Base-by-base conservation (phyloP, 2,888 invertebrate species). In the Leuctra nigra region DNA sequence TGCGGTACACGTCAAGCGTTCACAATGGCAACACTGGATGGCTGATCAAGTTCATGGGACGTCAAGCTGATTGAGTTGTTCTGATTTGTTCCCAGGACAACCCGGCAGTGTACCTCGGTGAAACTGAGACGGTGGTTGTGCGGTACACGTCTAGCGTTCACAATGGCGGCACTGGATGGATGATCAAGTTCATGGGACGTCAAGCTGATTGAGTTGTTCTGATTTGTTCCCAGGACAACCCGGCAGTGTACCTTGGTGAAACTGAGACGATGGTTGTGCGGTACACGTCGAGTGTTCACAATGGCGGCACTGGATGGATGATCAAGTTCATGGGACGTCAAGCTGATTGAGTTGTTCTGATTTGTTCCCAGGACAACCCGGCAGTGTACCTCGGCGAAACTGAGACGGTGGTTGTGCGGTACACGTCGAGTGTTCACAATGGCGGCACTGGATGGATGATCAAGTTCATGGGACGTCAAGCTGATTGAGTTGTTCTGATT, bases 11-110 rank as follows among this genome's bases (percentile, higher is more conserved):
- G 39, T 84, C 86, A 25, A 80, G 80, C 11, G 71, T 77, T 48
- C 84, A 85, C 63, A 88, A 86, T 65, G 79, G 80, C 22, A 89
- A 88, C 7, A 77, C 78, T 1, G 90, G 90, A 20, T 90, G 87
- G 84, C 66, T 75, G 2, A 76, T 77, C 35, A 55, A 62, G 4
- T 79, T 77, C 60, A 61, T 64, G 48, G 69, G 64, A 14, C 58
- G 58, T 2, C 47, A n/a, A n/a, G n/a, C n/a, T n/a, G n/a, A n/a
- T n/a, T n/a, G n/a, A n/a, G n/a, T n/a, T n/a, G n/a, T n/a, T n/a
- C n/a, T n/a, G n/a, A n/a, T n/a, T n/a, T n/a, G n/a, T n/a, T 67
- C 68, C 1, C 70, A 84, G 72, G 77, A 77, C 58, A 67, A 61
- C 1, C 86, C 87, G 0, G 78, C 77, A 0, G 68, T 72, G 36